These are phyloP conservation scores for Pseudanteris insignis DNA, from an alignment of 2,888 invertebrate species.

Conservation along the genomic window DNA sequence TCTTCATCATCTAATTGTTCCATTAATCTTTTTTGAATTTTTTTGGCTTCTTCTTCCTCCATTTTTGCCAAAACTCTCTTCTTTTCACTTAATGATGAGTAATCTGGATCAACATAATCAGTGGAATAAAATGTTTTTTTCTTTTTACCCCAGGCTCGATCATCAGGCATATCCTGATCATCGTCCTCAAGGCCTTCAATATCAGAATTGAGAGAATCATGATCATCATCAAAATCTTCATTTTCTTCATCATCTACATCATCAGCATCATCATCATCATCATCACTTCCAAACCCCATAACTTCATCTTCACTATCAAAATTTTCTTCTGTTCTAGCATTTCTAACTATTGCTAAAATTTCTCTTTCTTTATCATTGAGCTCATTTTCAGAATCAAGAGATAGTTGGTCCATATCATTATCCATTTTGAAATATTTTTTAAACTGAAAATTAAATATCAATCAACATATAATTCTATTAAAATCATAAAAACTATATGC, in stretches of 20 bases:
- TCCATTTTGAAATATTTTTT: constrained; percentile 17
- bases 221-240: constrained; percentile 70
- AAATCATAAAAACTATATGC: too few relatives aligned
- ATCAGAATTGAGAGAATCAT: constrained; percentile 71
- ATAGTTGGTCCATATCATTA: constrained; percentile 69
- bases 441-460: neutral
- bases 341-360: constrained; percentile 72
- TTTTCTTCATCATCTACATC: constrained; percentile 65
- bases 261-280: constrained; percentile 71
- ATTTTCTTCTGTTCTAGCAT: constrained; percentile 67
- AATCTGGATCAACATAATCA: constrained; percentile 90
- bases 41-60: constrained; percentile 85
- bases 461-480: neutral
- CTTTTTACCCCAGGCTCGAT: constrained; percentile 89
- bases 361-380: constrained; percentile 74
- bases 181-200: constrained; percentile 77
- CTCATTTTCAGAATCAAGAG: constrained; percentile 79
- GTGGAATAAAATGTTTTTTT: constrained; percentile 83
- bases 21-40: constrained; percentile 79
- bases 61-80: constrained; percentile 80
- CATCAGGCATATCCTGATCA: constrained; percentile 77
- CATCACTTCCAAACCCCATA: constrained; percentile 7
- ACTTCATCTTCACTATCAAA: constrained; percentile 71
- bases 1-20: constrained; percentile 83
- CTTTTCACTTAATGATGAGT: constrained; percentile 71